Base-by-base conservation (phyloP, 1,140 invertebrate genomes). In the Eriosoma lanigerum region DNA sequence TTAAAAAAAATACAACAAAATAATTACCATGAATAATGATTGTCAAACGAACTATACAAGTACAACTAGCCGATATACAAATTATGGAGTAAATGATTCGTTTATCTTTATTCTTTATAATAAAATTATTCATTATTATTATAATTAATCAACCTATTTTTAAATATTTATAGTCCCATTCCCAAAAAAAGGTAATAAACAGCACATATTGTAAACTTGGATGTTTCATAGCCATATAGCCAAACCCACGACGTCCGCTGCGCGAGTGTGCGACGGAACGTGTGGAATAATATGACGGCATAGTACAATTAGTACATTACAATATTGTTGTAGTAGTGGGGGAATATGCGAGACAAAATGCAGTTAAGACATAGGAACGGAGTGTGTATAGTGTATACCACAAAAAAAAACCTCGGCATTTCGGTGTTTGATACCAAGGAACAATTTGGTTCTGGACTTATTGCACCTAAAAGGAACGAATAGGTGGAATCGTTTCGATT, bases 111-210 rank as follows among this genome's bases (percentile, higher is more conserved):
- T n/a, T 54, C 52, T 54, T 54, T 54, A 58, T 58, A 58, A 0
- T 58, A 58, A 58, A 58, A 58, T 58, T 58, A 58, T 58, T 58
- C 56, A 58, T 58, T 58, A 26, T 58, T 58, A 58, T 58, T 58
- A 54, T 15, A 58, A 13, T 17, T 21, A 26, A 58, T 58, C 56
- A 58, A 24, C n/a, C n/a, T 13, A 26, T 26, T 58, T 58, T 58
- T 58, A 26, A 58, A 58, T 26, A 24, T 26, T 24, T 24, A 26
- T 58, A 15, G 56, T 58, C 56, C 56, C 24, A 56, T 56, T 56
- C n/a, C n/a, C 10, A 56, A 21, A 56, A 56, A 56, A 21, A 56
- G 52, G n/a, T 56, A 56, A 56, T 56, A 58, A 6, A 58, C 56
- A 56, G 19, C 3, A 52, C 2, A 8, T n/a, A 52, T 52, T 52